These are phyloP conservation scores for Monoplex corrugatus DNA, from an alignment of 2,888 invertebrate species.

Conservation along the genomic window DNA sequence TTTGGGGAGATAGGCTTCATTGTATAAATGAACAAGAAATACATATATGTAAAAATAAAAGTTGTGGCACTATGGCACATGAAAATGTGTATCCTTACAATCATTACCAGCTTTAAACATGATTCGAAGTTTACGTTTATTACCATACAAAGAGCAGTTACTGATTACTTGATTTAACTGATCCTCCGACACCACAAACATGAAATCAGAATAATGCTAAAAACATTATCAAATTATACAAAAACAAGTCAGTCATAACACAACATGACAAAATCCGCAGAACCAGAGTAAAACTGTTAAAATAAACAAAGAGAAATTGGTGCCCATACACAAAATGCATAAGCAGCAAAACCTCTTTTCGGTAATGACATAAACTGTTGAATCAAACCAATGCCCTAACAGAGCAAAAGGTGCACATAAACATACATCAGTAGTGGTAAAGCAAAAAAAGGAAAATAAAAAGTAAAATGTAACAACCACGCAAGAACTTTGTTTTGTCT, in stretches of 20 bases:
- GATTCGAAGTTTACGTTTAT: not conserved
- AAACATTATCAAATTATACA: constrained; percentile 37
- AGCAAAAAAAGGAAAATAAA: not conserved
- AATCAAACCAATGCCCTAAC: not conserved
- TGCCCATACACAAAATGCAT: constrained; percentile 30
- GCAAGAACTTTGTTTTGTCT: constrained; percentile 37
- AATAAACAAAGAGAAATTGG: not conserved
- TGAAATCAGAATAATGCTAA: not conserved
- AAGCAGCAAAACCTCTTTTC: constrained; percentile 23
- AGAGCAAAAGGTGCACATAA: not conserved
- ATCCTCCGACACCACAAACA: constrained; percentile 44
- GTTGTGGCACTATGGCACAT: not conserved
- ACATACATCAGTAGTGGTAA: not conserved
- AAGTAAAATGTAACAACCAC: not conserved
- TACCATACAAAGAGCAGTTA: not conserved
- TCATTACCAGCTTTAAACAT: not conserved
- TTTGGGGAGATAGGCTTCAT: not conserved
- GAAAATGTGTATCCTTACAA: not conserved
- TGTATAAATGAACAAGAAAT: not conserved
- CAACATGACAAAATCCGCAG: not conserved
- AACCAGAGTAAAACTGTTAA: not conserved
- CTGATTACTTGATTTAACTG: constrained; percentile 17
- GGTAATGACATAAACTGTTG: not conserved
- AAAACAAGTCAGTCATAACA: constrained; percentile 22
- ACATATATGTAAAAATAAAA: not conserved